These are phyloP conservation scores for Sepiola atlantica DNA, from an alignment of 2,888 invertebrate genomes.

Conservation along the genomic window DNA sequence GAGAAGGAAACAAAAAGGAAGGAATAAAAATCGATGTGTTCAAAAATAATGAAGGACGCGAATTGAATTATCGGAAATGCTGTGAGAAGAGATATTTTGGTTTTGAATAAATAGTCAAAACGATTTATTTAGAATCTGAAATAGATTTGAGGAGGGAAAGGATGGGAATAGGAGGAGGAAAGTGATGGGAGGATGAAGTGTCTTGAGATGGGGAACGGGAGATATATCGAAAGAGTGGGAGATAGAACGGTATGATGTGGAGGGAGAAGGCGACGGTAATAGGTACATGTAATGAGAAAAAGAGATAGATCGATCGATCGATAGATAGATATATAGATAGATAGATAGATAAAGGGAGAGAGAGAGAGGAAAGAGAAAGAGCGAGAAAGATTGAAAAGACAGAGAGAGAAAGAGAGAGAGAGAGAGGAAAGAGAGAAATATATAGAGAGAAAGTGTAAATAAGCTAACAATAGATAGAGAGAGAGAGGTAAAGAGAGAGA, in stretches of 20 bases:
- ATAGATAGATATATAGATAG: too few relatives aligned
- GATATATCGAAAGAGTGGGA: not conserved
- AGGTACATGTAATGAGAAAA: too few relatives aligned
- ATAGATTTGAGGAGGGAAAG: not conserved
- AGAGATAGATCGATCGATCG: too few relatives aligned
- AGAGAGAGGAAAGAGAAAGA: too few relatives aligned
- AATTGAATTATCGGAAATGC: constrained; percentile 10
- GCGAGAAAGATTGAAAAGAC: not conserved
- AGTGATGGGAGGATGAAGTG: too few relatives aligned
- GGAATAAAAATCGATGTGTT: not conserved
- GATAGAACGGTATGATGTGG: not conserved
- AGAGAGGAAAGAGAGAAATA: too few relatives aligned
- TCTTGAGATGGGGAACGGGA: not conserved
- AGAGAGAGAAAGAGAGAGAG: not conserved
- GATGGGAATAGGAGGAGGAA: not conserved
- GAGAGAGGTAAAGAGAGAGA: not conserved
- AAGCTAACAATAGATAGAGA: not conserved
- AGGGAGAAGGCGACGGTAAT: too few relatives aligned
- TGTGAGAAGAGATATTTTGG: not conserved
- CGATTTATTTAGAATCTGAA: not conserved
- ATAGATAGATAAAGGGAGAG: too few relatives aligned
- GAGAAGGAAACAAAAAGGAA: not conserved
- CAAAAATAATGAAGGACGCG: not conserved
- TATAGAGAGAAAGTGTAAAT: not conserved
- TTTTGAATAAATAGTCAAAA: constrained; percentile 16